These are phyloP conservation scores for Heterodera schachtii DNA, from an alignment of 1,140 invertebrate species.

Conservation along the genomic window DNA sequence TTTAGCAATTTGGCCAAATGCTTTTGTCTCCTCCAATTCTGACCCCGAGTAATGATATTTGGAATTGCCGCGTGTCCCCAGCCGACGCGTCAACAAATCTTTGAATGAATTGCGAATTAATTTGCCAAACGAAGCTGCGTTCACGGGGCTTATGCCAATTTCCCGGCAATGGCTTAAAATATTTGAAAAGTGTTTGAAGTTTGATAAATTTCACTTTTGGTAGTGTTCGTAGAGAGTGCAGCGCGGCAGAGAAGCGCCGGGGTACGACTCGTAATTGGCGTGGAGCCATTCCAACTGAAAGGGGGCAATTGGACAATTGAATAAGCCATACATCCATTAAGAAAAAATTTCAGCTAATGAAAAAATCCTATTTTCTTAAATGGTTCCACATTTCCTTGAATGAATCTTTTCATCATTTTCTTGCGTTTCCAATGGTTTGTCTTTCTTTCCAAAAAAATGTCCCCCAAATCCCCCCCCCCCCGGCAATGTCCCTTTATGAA, in stretches of 20 bases:
- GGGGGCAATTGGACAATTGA: neutral
- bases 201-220: constrained; percentile 67
- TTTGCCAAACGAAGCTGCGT: constrained; percentile 98
- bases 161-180: constrained; percentile 75
- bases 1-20: neutral
- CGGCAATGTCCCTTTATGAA: neutral
- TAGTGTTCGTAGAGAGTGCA: constrained; percentile 96
- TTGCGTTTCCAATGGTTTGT: no score
- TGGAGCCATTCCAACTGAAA: constrained; percentile 90
- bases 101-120: constrained; percentile 95
- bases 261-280: constrained; percentile 96
- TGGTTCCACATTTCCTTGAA: no score
- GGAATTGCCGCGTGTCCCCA: constrained; percentile 97
- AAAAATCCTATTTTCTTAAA: no score
- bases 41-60: constrained; percentile 97
- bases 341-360: no score
- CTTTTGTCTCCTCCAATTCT: constrained; percentile 64
- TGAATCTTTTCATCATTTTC: no score
- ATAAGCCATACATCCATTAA: neutral
- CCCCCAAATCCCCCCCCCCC: no score
- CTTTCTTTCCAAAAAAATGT: no score
- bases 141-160: constrained; percentile 92
- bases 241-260: constrained; percentile 91
- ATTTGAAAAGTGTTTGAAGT: neutral
- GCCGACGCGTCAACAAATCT: constrained; percentile 84